Base-by-base conservation (phyloP, 2,888 invertebrate species). In the Ashinkailepas kermadecensis region DNA sequence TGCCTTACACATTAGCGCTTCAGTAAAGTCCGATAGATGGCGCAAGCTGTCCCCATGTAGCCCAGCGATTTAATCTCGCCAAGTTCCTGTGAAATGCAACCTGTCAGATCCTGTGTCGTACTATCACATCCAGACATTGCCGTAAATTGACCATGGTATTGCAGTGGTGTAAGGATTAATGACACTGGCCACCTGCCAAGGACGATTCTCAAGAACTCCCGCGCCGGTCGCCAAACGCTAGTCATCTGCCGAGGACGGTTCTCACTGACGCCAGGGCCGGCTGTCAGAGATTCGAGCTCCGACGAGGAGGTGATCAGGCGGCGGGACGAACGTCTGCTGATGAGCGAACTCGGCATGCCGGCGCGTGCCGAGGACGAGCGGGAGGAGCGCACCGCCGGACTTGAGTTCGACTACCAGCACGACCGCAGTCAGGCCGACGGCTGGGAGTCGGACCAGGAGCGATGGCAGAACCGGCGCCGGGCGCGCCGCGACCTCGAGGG, bases 351-450 rank as follows among this genome's bases (percentile, higher is more conserved):
- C 23, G 79, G 79, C 12, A 23, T 79, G 57, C 79, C 79, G 12
- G 0, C 23, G 3, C 58, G 15, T 6, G 58, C 11, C 11, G 79
- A 79, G 25, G 79, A 79, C 58, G 79, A 79, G 57, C n/a, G 23
- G 12, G 58, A 79, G 23, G 58, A 58, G 39, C 15, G 13, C 15
- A 54, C 39, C 58, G 79, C 9, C 13, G 58, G 58, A 6, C 59
- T 79, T 1, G 79, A 79, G 23, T 79, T 23, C 15, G 79, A 58
- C 15, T 79, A 79, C 79, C 79, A 79, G 79, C 58, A 58, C 23
- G 79, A 79, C 25, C 58, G 9, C 58, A 18, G n/a, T 18, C 79
- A 23, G 23, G 79, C 79, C n/a, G 79, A 79, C 57, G 58, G 25
- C 79, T 79, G 79, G 79, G 58, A 58, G 4, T 57, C 59, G 7